Base-by-base conservation (phyloP, 2,797 vertebrate species). In the Gephyroberyx darwinii region DNA sequence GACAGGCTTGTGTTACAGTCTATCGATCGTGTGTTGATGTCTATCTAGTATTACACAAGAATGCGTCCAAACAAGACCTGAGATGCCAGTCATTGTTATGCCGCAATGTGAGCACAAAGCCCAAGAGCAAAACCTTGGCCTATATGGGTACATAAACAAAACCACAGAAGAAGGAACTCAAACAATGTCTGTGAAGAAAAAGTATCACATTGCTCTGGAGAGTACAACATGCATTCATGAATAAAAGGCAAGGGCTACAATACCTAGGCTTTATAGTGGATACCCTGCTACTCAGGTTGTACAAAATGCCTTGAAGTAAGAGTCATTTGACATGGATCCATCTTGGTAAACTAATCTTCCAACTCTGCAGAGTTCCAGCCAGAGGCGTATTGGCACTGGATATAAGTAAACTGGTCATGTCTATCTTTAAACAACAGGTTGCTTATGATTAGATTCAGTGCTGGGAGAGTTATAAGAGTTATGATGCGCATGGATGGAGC, bases 181-280 rank as follows among this genome's bases (percentile, higher is more conserved):
- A 80, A 75, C 56, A 75, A 61, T 74, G 22, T 1, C 59, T 57
- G 63, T 80, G 71, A 60, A 68, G 67, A 74, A 31, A 53, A 68
- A 50, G 77, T 65, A 72, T 91, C 84, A 3, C 10, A 50, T 90
- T 88, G 69, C 88, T 74, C 33, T 45, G 41, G n/a, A 17, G 64
- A 82, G 67, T 48, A 30, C 80, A 77, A 73, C 68, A 54, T 65
- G 64, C 82, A 72, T 69, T 87, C 84, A 83, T 88, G 76, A 89
- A 85, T 87, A 87, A 81, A 68, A 79, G 75, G 70, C 65, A 9
- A 70, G 65, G 54, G 75, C 47, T 72, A 51, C 62, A 74, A 65
- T 81, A 71, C 61, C 62, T 47, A 55, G 55, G 37, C 37, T 74
- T 74, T 71, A 70, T 65, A 83, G 69, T 67, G 41, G 83, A 74